Evolutionary conservation across 1,140 invertebrate species (phyloP).

Genomic region (Drosophila kanapiae): DNA sequence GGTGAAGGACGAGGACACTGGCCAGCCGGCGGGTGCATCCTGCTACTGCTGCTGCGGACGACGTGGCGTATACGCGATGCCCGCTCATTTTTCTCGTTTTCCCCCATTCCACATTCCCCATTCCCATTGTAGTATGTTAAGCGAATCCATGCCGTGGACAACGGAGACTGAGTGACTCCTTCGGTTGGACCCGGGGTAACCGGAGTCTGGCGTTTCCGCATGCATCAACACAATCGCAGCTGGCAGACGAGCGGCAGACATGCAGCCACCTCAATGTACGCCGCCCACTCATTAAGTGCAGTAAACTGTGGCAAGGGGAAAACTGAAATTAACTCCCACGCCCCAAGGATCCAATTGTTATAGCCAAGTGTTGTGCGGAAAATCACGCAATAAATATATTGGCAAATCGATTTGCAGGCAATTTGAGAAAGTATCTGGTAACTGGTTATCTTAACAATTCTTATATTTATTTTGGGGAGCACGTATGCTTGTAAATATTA

Average conservation of each 20-base stretch:
- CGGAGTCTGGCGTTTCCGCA: constrained; percentile 61
- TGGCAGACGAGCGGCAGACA: constrained; percentile 70
- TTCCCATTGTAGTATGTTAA: constrained; percentile 64
- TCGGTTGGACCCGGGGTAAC: constrained; percentile 11
- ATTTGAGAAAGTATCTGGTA: neutral
- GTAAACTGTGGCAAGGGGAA: constrained; percentile 65
- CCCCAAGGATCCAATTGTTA: constrained; percentile 23
- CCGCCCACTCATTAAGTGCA: constrained; percentile 74
- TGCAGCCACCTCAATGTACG: constrained; percentile 2
- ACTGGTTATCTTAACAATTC: neutral
- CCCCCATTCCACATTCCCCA: constrained; percentile 5
- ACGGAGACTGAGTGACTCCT: neutral
- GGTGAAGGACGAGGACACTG: constrained; percentile 83
- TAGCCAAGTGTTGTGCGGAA: constrained; percentile 3
- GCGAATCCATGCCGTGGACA: constrained; percentile 17
- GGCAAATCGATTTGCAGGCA: neutral
- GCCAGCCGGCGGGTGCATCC: constrained; percentile 41
- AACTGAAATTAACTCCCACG: constrained; percentile 65
- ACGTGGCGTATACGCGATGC: constrained; percentile 65
- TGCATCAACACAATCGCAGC: constrained; percentile 76
- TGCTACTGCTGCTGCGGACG: constrained; percentile 10
- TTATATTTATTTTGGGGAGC: neutral
- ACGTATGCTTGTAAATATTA: neutral
- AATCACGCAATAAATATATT: constrained; percentile 8
- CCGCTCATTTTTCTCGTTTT: constrained; percentile 51